Base-by-base conservation (phyloP, 2,888 invertebrate species). In the Heliconius ismenius region DNA sequence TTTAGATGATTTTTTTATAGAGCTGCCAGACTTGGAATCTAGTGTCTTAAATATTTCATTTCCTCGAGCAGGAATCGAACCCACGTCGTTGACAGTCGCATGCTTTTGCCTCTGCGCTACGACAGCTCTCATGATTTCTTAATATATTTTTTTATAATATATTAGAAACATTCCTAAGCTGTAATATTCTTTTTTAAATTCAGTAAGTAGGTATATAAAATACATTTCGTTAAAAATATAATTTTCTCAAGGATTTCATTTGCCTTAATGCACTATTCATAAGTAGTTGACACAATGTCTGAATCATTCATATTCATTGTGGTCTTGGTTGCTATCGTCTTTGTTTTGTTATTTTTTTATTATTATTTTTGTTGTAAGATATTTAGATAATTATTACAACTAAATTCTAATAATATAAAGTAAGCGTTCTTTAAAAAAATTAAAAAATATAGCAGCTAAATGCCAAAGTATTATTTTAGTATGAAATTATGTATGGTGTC, bases 181-280 rank as follows among this genome's bases (percentile, higher is more conserved):
- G 15, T 62, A 62, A 24, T 18, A 49, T 49, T 62, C 11, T 26
- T 13, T 62, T 62, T n/a, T 15, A n/a, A 39, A 68, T 26, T 39
- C 6, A 49, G 18, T n/a, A n/a, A n/a, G n/a, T n/a, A n/a, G n/a
- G n/a, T 49, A 15, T 18, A 68, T 43, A 15, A 68, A 67, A 67
- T 28, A 54, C 10, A 54, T 54, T 1, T 69, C 13, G 15, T 32
- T 36, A 9, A 70, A 58, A 58, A 54, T n/a, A 70, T 15, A 9
- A 70, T 58, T 70, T 70, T 70, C 58, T 70, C 70, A 36, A 70
- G 70, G 54, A 58, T 54, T 32, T 54, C 70, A 36, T 70, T 70
- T 70, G 70, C 58, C 54, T 70, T 70, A 70, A 70, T 70, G 70
- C 70, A 70, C 70, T 70, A 70, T 70, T 70, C 70, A 70, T 70